Evolutionary conservation across 2,113 vertebrate genomes (phyloP).

Genomic region (Phoxinus phoxinus): DNA sequence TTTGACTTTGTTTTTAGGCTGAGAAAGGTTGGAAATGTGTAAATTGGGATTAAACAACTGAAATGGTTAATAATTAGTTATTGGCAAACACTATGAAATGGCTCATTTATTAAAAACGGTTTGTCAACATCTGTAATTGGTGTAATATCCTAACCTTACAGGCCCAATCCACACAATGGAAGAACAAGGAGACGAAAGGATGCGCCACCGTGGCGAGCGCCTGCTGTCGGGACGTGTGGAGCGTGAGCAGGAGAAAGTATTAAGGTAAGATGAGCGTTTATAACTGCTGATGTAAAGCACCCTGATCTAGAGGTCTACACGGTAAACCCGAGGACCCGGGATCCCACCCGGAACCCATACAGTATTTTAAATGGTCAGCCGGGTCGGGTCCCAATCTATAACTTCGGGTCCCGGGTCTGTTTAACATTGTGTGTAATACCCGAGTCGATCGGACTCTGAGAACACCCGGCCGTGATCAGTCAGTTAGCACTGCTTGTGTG

Average conservation of each 20-base stretch:
- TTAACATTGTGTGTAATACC: too few relatives aligned
- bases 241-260: constrained; percentile 91
- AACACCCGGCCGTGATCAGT: too few relatives aligned
- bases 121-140: background rate
- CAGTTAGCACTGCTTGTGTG: too few relatives aligned
- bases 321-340: too few relatives aligned
- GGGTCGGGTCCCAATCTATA: too few relatives aligned
- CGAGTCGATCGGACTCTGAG: too few relatives aligned
- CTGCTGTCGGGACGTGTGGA: constrained; percentile 87
- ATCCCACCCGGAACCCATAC: too few relatives aligned
- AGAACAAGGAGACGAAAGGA: constrained; percentile 83
- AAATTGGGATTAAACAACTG: background rate
- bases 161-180: constrained; percentile 80
- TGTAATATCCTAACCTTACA: constrained; percentile 44
- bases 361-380: too few relatives aligned
- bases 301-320: background rate
- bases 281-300: background rate
- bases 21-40: background rate
- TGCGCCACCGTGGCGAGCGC: constrained; percentile 84
- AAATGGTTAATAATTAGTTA: background rate
- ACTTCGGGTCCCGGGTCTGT: too few relatives aligned
- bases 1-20: background rate
- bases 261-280: constrained; percentile 79
- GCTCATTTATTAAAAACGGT: background rate
- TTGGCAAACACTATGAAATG: background rate